A percentile compares a stretch with the other conserved stretches of the same genome.
Evolutionary conservation across 2,888 invertebrate species (phyloP).

Genomic region (Eupelmus urozonus): DNA sequence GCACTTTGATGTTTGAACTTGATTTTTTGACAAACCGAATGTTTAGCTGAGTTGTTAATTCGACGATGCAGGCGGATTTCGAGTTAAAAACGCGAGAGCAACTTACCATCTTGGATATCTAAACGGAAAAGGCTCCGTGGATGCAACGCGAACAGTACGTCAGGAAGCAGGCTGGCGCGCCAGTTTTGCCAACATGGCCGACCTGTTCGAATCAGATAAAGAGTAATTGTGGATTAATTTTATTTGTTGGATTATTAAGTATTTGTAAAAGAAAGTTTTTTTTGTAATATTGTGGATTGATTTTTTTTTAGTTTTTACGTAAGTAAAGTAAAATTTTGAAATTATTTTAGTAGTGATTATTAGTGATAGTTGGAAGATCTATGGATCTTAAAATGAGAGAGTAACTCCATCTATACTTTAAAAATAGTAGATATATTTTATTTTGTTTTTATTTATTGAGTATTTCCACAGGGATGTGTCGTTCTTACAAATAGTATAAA

Average conservation of each 20-base stretch:
- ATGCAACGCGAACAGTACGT: slow-evolving; percentile 35
- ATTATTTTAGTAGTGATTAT: background rate
- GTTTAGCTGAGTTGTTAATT: slow-evolving; percentile 31
- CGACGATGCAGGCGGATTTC: slow-evolving; percentile 69
- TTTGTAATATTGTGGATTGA: background rate
- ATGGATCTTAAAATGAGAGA: background rate
- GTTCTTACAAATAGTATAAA: slow-evolving; percentile 12
- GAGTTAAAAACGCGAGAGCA: slow-evolving; percentile 58
- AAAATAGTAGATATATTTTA: slow-evolving; percentile 22
- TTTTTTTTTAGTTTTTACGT: too few species aligned
- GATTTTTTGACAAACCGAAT: slow-evolving; percentile 56
- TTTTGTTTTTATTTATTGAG: slow-evolving; percentile 16
- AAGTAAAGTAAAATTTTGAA: background rate
- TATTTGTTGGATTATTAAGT: background rate
- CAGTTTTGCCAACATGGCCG: slow-evolving; percentile 49
- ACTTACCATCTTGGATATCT: slow-evolving; percentile 74
- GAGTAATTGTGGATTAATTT: background rate
- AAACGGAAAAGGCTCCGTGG: slow-evolving; percentile 68
- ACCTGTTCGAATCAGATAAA: slow-evolving; percentile 33
- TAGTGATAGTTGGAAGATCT: too few species aligned
- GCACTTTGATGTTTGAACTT: slow-evolving; percentile 61
- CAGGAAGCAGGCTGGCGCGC: slow-evolving; percentile 38
- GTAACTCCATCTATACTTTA: slow-evolving; percentile 27
- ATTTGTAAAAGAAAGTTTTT: slow-evolving; percentile 7
- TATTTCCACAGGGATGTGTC: background rate